phyloP scores from a whole-genome alignment of 92 coral and sea anemone species.

The Epizoanthus illoricatus region DNA sequence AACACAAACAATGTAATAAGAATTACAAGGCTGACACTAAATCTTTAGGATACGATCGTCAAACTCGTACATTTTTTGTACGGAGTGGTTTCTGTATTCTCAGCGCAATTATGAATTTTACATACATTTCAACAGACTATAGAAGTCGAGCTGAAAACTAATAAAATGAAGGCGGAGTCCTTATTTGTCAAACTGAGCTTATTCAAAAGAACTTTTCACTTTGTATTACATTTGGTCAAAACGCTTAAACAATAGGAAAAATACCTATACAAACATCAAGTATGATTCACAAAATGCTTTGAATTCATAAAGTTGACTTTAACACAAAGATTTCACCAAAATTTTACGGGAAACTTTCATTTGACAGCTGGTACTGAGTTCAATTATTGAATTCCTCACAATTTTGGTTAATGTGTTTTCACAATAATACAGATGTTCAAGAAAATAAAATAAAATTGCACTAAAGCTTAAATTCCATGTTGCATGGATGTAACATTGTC shows the following conservation, averaged over 20 bases:
- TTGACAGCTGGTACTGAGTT: too few relatives aligned
- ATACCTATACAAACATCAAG: neutral
- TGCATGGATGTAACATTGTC: too few relatives aligned
- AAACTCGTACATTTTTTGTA: too few relatives aligned
- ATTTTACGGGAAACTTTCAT: too few relatives aligned
- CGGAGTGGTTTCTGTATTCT: neutral
- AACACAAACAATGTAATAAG: neutral
- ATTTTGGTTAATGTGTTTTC: too few relatives aligned
- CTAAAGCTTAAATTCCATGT: too few relatives aligned
- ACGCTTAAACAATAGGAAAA: neutral
- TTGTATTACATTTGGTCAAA: neutral
- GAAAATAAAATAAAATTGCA: too few relatives aligned
- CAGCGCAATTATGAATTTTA: neutral
- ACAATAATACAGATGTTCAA: too few relatives aligned
- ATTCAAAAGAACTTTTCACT: neutral
- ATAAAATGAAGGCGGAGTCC: constrained; percentile 5
- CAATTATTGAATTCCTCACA: too few relatives aligned
- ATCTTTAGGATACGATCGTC: too few relatives aligned
- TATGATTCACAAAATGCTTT: neutral
- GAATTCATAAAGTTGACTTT: neutral
- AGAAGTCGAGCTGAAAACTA: neutral
- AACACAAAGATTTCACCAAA: neutral
- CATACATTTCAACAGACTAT: neutral
- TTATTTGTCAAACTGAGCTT: neutral
- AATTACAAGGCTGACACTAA: too few relatives aligned